Evolutionary conservation across 92 coral and sea anemone genomes (phyloP).

Genomic region (Micromussa lordhowensis): DNA sequence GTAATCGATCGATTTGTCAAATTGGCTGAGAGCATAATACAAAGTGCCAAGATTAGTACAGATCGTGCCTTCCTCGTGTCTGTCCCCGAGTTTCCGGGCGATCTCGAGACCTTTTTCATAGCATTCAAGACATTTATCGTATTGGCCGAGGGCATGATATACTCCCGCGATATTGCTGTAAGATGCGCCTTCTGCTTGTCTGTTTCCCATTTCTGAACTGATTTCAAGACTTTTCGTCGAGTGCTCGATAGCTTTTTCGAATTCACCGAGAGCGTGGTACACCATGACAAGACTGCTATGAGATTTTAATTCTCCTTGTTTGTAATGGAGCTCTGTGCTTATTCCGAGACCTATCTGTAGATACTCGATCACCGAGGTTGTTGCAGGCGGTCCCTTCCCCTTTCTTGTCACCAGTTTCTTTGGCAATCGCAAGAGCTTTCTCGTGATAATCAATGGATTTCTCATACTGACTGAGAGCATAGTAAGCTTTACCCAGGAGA

Average conservation of each 20-base stretch:
- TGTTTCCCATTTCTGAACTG: constrained; percentile 22
- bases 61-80: constrained; percentile 11
- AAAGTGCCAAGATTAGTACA: constrained; percentile 23
- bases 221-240: constrained; percentile 40
- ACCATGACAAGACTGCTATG: constrained; percentile 21
- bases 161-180: constrained; percentile 4
- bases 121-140: constrained; percentile 35
- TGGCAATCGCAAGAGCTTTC: constrained; percentile 26
- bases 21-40: constrained; percentile 33
- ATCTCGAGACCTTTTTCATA: constrained; percentile 38
- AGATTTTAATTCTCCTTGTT: not conserved
- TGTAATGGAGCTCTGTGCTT: constrained; percentile 1
- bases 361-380: constrained; percentile 27
- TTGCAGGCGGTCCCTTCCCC: constrained; percentile 12
- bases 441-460: constrained; percentile 17
- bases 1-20: constrained; percentile 11
- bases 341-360: constrained; percentile 22
- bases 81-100: constrained; percentile 5
- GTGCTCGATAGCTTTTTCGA: constrained; percentile 32
- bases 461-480: constrained; percentile 29
- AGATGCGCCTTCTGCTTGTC: not conserved
- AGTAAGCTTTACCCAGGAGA: constrained; percentile 29
- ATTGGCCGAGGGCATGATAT: constrained; percentile 40
- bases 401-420: constrained; percentile 8
- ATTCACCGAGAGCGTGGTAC: constrained; percentile 27